Evolutionary conservation across 1,140 invertebrate species (phyloP), one percentile per base, ranked within the genome.

Genomic region (Neodiprion virginianus): DNA sequence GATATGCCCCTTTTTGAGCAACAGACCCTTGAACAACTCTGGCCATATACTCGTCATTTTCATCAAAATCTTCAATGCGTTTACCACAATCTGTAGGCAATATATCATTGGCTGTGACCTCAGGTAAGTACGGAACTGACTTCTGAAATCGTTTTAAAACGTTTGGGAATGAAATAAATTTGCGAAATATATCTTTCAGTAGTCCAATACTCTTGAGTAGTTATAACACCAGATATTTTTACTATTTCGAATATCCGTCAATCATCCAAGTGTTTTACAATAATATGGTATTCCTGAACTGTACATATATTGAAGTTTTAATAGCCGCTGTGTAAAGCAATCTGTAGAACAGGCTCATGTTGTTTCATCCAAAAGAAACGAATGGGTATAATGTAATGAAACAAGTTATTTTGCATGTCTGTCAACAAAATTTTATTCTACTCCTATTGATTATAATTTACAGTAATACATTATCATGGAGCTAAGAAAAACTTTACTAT

Each of bases 1-100:
- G 95, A 84, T 94, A 93, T n/a, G 92, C 90, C 14, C 92, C 93
- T 61, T 88, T 89, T 4, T 86, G 85, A 0, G 92, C 92, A 12
- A 90, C 77, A 17, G 87, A 89, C 11, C 92, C 92, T 69, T 87
- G 81, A 0, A 93, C 88, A 10, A 93, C 91, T 79, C 82, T 88
- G 17, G 77, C 89, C 80, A 87, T 89, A 75, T 80, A 84, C 28
- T 87, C 87, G 11, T 87, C 87, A 17, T 87, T 78, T 11, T 83
- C 77, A 8, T 79, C 74, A 69, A 90, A 88, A 77, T 89, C 87
- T 71, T 91, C 88, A 48, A 85, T 81, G 40, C 90, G 82, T 69
- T 83, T 85, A 14, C 90, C 91, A 79, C 90, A 92, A 48, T 86
- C 81, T 47, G 79, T 71, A 1, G 89, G 87, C 40, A 92, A 82